These are phyloP conservation scores for Apogon talboti DNA, from an alignment of 2,797 vertebrate species.

Conservation along the genomic window DNA sequence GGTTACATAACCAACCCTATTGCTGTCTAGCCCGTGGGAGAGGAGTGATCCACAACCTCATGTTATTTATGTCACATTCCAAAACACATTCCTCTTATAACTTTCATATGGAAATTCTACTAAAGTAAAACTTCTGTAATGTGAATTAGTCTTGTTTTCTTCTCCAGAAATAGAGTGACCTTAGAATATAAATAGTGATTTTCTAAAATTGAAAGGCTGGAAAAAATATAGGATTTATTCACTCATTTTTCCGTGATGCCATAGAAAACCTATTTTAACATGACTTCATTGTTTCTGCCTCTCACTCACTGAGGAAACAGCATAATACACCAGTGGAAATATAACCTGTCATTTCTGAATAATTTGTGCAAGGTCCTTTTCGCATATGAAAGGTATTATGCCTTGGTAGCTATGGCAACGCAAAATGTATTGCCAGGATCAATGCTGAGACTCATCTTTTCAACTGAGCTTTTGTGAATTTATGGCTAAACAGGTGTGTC, in stretches of 20 bases:
- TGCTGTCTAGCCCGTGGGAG: neutral
- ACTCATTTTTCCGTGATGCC: conserved; percentile 2
- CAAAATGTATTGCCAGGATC: conserved; percentile 17
- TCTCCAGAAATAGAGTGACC: no score
- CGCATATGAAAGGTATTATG: neutral
- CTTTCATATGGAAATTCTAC: neutral
- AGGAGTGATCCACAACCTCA: neutral
- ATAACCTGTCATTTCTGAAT: conserved; percentile 32
- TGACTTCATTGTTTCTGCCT: neutral
- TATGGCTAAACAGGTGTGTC: neutral
- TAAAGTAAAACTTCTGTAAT: no score
- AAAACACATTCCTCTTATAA: neutral
- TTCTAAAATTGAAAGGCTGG: no score
- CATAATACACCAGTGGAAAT: neutral
- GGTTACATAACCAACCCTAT: conserved; percentile 1
- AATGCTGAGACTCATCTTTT: neutral
- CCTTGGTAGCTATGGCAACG: conserved; percentile 56
- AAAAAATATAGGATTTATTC: no score
- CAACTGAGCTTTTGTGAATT: neutral
- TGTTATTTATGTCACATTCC: neutral
- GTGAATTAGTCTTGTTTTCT: no score
- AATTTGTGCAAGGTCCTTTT: conserved; percentile 44
- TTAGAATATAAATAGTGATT: no score
- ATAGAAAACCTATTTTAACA: conserved; percentile 21
- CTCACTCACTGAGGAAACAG: neutral